Conservation (phyloP, 2,113 vertebrate species). For the Ophiodon elongatus region DNA sequence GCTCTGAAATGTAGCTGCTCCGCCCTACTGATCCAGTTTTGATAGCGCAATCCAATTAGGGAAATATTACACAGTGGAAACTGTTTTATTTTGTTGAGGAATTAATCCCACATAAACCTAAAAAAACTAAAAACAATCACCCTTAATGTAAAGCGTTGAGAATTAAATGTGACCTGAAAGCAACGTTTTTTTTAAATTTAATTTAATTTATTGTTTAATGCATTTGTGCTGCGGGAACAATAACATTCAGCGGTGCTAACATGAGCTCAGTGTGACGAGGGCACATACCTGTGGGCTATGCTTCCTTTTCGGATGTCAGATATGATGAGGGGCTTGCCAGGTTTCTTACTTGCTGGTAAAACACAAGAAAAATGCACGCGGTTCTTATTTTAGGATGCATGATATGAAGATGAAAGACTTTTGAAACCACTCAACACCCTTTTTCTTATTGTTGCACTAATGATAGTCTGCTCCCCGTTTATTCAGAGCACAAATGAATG, state of each 20-base stretch:
- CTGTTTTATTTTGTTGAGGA: constrained; percentile 33
- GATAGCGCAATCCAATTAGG: constrained; percentile 72
- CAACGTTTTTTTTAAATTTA: neutral
- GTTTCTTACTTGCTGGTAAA: constrained; percentile 91
- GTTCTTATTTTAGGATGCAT: neutral
- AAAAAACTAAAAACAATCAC: constrained; percentile 1
- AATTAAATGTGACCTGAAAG: neutral
- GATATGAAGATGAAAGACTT: neutral
- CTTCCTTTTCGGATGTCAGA: constrained; percentile 97
- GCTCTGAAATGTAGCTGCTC: constrained; percentile 52
- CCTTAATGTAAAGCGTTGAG: neutral
- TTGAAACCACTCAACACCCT: neutral
- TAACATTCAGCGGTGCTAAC: neutral
- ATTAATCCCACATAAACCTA: constrained; percentile 24
- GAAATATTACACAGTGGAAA: constrained; percentile 45
- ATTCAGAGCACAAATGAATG: constrained; percentile 44
- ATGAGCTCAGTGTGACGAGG: neutral
- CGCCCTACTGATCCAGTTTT: constrained; percentile 73
- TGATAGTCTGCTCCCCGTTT: neutral
- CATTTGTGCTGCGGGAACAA: neutral
- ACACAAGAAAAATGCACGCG: constrained; percentile 3
- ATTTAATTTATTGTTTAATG: neutral
- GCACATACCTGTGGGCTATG: constrained; percentile 93
- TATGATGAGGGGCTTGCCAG: constrained; percentile 95
- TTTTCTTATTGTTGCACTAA: neutral